Base-by-base conservation (phyloP, 1,140 invertebrate genomes). In the Tigriopus japonicus region DNA sequence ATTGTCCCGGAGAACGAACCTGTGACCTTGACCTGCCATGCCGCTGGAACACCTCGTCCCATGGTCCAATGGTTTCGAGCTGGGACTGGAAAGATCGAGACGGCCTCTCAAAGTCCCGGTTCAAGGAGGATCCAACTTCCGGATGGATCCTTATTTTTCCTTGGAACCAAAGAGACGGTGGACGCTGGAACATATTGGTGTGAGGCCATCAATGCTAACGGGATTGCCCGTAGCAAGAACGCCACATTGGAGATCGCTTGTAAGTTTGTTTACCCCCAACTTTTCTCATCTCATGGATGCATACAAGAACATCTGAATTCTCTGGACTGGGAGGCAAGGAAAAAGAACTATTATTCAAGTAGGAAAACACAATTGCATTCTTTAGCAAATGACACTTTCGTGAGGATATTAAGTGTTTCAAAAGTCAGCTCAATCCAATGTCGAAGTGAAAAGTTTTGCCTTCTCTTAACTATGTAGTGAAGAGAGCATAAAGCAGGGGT, bases 141-240 rank as follows among this genome's bases (percentile, higher is more conserved):
- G 65, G 81, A 81, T 64, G 91, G 91, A 64, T 86, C 87, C 14
- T 75, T 96, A n/a, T 89, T 96, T 74, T 95, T 97, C 74, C 79
- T 95, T 59, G 77, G 83, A 66, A 85, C 85, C 63, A 89, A 89
- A 69, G 88, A 88, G 73, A 87, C 90, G 68, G 85, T 86, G 68
- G 89, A 94, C 70, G 84, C 85, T 52, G 89, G 90, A 9, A 80
- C 87, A 59, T 97, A 96, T 71, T 92, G 88, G 83, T 96, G 92
- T 74, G 84, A 90, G 64, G 92, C 91, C 17, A 81, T 80, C 63
- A 97, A 95, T 73, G 72, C 78, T 56, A 86, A 84, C 21, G 89
- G 89, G 67, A 81, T 80, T 67, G 86, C 82, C 51, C 77, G 80
- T 67, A 93, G 88, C 72, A 81, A 83, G 64, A 94, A 95, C 76